These are phyloP conservation scores for Dolichomitus sp. DNA, from an alignment of 2,888 invertebrate genomes.

Conservation along the genomic window DNA sequence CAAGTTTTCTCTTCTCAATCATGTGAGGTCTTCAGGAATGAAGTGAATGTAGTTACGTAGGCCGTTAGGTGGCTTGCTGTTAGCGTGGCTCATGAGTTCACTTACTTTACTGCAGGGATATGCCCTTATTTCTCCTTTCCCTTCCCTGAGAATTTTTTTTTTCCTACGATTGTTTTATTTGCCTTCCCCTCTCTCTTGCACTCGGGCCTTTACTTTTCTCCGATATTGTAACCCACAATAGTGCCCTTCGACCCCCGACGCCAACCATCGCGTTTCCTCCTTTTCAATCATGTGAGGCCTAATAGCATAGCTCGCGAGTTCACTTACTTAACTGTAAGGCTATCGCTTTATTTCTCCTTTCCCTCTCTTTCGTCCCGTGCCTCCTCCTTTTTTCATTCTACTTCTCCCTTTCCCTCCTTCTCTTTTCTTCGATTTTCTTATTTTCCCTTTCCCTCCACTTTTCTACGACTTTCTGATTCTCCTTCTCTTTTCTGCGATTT, in stretches of 20 bases:
- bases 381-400: constrained; percentile 17
- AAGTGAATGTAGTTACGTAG: constrained; percentile 25
- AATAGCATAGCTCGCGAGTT: constrained; percentile 62
- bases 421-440: neutral
- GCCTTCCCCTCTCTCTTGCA: constrained; percentile 2
- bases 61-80: constrained; percentile 35
- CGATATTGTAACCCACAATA: constrained; percentile 6
- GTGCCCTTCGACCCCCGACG: too few relatives aligned
- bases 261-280: neutral
- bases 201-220: constrained; percentile 63
- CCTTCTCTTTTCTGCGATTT: constrained; percentile 8
- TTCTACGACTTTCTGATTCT: constrained; percentile 52
- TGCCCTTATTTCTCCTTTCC: constrained; percentile 71
- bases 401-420: too few relatives aligned
- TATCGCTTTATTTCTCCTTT: constrained; percentile 71
- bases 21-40: too few relatives aligned
- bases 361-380: constrained; percentile 9
- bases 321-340: constrained; percentile 77
- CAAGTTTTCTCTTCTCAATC: neutral
- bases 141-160: neutral
- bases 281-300: too few relatives aligned
- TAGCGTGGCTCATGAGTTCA: constrained; percentile 67
- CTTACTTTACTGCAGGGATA: constrained; percentile 75
- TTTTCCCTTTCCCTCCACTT: constrained; percentile 46
- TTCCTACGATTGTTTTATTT: neutral